These are phyloP conservation scores for Pachyrhynchus sulphureomaculatus DNA, from an alignment of 1,140 invertebrate species.

Conservation along the genomic window DNA sequence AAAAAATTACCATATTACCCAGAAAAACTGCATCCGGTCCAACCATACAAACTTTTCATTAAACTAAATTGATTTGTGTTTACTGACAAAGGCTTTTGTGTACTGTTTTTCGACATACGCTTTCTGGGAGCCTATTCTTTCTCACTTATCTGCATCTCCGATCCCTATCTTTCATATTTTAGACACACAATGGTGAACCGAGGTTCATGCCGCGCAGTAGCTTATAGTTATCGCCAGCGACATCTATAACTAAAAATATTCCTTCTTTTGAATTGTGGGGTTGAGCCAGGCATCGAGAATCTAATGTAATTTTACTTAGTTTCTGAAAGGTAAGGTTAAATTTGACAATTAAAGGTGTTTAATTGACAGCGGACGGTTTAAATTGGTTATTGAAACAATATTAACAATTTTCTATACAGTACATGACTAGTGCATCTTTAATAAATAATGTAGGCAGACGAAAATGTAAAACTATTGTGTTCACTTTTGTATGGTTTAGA, in stretches of 20 bases:
- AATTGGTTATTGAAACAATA: not conserved
- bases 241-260: constrained; percentile 36
- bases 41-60: constrained; percentile 39
- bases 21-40: constrained; percentile 28
- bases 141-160: constrained; percentile 45
- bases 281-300: not conserved
- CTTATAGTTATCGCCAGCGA: constrained; percentile 35
- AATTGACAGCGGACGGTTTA: not conserved
- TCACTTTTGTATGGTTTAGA: no score
- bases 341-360: not conserved
- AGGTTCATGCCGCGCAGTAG: constrained; percentile 44
- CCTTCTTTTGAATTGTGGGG: constrained; percentile 1
- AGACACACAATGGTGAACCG: constrained; percentile 45
- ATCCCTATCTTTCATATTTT: constrained; percentile 48
- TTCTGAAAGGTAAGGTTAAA: no score
- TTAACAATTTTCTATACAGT: not conserved
- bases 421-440: no score
- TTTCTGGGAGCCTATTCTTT: constrained; percentile 38
- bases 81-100: constrained; percentile 26
- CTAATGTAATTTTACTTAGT: not conserved
- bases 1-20: constrained; percentile 22
- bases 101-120: constrained; percentile 34
- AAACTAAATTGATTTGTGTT: constrained; percentile 44
- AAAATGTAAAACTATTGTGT: no score
- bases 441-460: no score